Conservation (phyloP, 2,888 invertebrate species). For the Cybosia mesomella region DNA sequence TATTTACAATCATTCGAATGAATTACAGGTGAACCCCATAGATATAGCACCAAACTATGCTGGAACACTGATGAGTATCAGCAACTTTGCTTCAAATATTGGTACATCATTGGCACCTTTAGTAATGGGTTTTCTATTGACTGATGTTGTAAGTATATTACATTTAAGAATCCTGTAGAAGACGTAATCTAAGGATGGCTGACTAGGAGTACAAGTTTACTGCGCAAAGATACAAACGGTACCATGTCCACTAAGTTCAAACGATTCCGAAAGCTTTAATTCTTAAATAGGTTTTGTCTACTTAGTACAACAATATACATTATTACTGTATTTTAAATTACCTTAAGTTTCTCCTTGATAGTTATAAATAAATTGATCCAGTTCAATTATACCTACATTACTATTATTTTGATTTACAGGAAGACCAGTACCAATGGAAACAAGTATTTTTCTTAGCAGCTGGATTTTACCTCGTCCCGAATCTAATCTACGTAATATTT, state of each 20-base stretch:
- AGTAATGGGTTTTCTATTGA: constrained; percentile 89
- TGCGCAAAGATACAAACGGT: too few species aligned
- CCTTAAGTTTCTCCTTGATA: too few species aligned
- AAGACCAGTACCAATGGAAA: constrained; percentile 89
- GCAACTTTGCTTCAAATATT: constrained; percentile 91
- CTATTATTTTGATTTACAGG: constrained; percentile 77
- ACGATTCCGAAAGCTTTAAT: too few species aligned
- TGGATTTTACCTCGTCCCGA: constrained; percentile 89
- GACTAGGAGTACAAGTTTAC: too few species aligned
- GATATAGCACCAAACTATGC: constrained; percentile 57
- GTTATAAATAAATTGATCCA: not conserved
- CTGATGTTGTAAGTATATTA: constrained; percentile 87
- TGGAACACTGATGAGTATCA: constrained; percentile 93
- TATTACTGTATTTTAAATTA: too few species aligned
- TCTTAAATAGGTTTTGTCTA: too few species aligned
- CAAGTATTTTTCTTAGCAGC: constrained; percentile 91
- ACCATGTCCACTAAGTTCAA: too few species aligned
- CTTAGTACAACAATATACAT: too few species aligned
- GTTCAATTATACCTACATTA: not conserved
- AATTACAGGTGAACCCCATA: constrained; percentile 10
- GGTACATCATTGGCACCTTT: constrained; percentile 91
- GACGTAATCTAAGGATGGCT: not conserved
- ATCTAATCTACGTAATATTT: constrained; percentile 89
- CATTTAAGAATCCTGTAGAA: not conserved
- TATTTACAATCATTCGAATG: not conserved